Conservation (phyloP, 1,140 invertebrate species). For the Grapholita molesta region DNA sequence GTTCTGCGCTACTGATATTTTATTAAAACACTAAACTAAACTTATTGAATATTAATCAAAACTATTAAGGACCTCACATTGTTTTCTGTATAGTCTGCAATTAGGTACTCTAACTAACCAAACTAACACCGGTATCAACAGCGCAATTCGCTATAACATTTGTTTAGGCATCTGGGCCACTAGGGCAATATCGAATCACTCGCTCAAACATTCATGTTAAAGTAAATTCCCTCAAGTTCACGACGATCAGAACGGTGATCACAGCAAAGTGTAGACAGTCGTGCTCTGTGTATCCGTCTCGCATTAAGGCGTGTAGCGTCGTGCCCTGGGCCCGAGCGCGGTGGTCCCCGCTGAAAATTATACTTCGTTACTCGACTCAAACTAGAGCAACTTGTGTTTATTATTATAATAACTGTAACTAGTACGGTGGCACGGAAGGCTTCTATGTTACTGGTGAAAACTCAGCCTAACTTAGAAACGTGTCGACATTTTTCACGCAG, state of each 20-base stretch:
- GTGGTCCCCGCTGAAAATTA: slow-evolving; percentile 39
- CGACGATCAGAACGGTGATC: background rate
- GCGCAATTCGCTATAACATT: no score
- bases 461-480: no score
- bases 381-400: background rate
- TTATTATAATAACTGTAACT: background rate
- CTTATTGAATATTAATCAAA: no score
- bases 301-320: slow-evolving; percentile 45
- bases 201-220: background rate
- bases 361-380: slow-evolving; percentile 21
- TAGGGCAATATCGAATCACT: no score
- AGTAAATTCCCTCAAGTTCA: slow-evolving; percentile 4
- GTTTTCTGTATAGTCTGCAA: no score
- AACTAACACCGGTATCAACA: no score
- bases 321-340: slow-evolving; percentile 30
- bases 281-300: slow-evolving; percentile 28
- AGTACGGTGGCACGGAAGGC: background rate
- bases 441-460: background rate
- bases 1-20: no score
- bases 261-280: slow-evolving; percentile 17
- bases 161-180: no score
- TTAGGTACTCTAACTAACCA: no score
- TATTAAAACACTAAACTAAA: no score
- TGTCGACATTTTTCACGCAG: no score
- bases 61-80: no score